Conservation (phyloP, 2,113 vertebrate genomes). For the Dicerorhinus sumatrensis region DNA sequence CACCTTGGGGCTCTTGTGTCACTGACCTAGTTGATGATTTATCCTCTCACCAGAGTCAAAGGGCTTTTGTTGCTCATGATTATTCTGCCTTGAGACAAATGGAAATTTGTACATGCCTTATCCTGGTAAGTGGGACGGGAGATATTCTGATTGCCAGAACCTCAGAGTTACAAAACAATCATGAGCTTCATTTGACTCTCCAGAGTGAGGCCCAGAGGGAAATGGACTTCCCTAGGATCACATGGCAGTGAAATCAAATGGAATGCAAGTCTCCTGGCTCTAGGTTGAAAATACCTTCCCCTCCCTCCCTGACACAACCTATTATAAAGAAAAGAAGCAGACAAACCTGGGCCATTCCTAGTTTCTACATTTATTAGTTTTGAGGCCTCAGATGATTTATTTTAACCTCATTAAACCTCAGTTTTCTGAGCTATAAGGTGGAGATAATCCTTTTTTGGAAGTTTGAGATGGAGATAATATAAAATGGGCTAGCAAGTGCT, state of each 20-base stretch:
- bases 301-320: background rate
- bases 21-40: slow-evolving; percentile 60
- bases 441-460: background rate
- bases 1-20: slow-evolving; percentile 32
- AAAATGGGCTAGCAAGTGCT: background rate
- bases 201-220: background rate
- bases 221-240: slow-evolving; percentile 21
- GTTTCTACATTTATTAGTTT: slow-evolving; percentile 13
- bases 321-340: slow-evolving; percentile 35
- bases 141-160: slow-evolving; percentile 42
- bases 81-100: slow-evolving; percentile 39
- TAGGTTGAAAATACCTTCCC: background rate
- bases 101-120: slow-evolving; percentile 22
- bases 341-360: background rate
- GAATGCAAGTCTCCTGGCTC: slow-evolving; percentile 20
- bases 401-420: background rate
- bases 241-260: slow-evolving; percentile 25
- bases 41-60: slow-evolving; percentile 25
- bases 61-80: slow-evolving; percentile 38
- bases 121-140: background rate
- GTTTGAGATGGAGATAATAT: slow-evolving; percentile 9
- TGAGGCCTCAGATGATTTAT: slow-evolving; percentile 1
- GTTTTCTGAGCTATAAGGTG: slow-evolving; percentile 54
- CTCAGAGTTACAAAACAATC: slow-evolving; percentile 43
- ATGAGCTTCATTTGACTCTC: background rate